These are phyloP conservation scores for Galemys pyrenaicus DNA, from an alignment of 2,113 vertebrate genomes.

Conservation along the genomic window DNA sequence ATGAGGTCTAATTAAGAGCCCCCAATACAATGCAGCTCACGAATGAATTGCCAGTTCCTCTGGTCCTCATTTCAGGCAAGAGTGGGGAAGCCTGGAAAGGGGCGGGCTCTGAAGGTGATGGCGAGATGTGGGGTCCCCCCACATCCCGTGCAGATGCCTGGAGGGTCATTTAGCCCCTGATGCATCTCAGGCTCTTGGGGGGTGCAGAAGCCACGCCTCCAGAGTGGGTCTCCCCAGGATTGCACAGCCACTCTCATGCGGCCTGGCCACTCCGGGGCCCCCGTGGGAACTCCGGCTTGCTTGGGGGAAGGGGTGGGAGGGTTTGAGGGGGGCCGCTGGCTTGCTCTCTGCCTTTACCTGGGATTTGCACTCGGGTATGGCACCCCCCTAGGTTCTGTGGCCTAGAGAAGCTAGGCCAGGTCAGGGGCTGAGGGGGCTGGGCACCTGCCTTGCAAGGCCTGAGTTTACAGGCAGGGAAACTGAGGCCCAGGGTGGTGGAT, in stretches of 20 bases:
- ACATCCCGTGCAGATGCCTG: too few relatives aligned
- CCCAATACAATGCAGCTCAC: constrained; percentile 83
- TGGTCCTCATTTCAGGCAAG: constrained; percentile 55
- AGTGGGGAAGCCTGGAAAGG: neutral
- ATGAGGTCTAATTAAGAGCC: constrained; percentile 93
- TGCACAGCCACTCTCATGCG: too few relatives aligned
- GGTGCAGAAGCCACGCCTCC: too few relatives aligned
- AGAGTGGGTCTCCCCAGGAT: too few relatives aligned
- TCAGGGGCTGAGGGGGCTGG: neutral
- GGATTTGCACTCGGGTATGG: neutral
- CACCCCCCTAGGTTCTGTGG: too few relatives aligned
- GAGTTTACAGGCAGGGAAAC: neutral
- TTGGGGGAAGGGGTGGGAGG: neutral
- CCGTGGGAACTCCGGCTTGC: too few relatives aligned
- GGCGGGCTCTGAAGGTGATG: neutral
- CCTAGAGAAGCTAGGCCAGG: neutral
- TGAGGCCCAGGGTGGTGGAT: neutral
- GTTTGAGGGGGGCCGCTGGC: accelerated
- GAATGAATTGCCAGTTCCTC: constrained; percentile 71
- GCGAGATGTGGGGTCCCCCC: neutral
- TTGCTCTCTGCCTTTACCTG: neutral
- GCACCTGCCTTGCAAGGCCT: neutral
- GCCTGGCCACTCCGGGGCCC: too few relatives aligned
- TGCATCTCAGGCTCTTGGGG: too few relatives aligned
- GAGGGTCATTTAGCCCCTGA: too few relatives aligned